phyloP scores from a whole-genome alignment of 2,888 invertebrate genomes.

The Tipula helvola region DNA sequence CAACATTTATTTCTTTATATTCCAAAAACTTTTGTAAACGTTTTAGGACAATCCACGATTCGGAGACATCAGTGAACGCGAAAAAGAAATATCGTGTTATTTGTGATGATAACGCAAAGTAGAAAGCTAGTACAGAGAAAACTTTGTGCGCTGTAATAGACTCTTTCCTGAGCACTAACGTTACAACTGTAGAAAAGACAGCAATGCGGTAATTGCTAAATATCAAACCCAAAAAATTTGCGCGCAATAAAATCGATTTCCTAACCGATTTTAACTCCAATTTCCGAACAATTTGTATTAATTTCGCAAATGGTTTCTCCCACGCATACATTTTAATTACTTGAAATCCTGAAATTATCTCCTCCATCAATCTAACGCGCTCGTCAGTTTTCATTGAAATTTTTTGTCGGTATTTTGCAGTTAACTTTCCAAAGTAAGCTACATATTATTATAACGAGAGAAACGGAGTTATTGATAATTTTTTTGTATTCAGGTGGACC shows the following conservation, averaged over 20 bases:
- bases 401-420: constrained; percentile 33
- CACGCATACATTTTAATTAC: constrained; percentile 91
- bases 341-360: constrained; percentile 53
- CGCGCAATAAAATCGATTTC: constrained; percentile 50
- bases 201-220: constrained; percentile 71
- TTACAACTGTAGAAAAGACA: constrained; percentile 58
- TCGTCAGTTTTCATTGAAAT: constrained; percentile 55
- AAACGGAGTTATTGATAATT: too few relatives aligned
- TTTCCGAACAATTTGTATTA: constrained; percentile 56
- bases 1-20: constrained; percentile 28
- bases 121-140: constrained; percentile 44
- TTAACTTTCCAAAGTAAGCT: constrained; percentile 25
- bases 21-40: constrained; percentile 43
- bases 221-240: constrained; percentile 61
- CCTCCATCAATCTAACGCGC: constrained; percentile 64
- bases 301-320: constrained; percentile 71
- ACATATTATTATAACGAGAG: too few relatives aligned
- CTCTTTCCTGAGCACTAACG: constrained; percentile 52
- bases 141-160: constrained; percentile 58
- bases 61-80: constrained; percentile 68
- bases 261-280: constrained; percentile 46
- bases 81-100: constrained; percentile 45
- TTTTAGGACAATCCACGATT: constrained; percentile 60
- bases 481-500: too few relatives aligned
- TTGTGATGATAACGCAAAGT: constrained; percentile 40